Percentiles rank a stretch among this genome's conserved stretches.
These are phyloP conservation scores for Nephrotoma guestfalica DNA, from an alignment of 2,888 invertebrate species.

Conservation along the genomic window DNA sequence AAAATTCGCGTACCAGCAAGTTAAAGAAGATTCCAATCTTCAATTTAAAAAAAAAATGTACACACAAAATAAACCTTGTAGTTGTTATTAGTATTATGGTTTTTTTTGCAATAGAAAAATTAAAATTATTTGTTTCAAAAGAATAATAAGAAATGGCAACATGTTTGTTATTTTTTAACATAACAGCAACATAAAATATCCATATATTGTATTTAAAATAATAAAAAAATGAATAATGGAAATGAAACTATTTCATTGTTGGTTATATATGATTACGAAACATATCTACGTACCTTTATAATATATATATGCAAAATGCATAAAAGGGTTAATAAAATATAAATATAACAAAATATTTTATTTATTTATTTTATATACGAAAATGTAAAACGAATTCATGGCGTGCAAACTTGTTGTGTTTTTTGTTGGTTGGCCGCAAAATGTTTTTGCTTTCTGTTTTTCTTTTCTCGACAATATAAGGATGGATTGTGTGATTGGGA, in stretches of 20 bases:
- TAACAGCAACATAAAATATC: not conserved
- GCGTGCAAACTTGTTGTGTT: not conserved
- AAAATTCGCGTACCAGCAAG: not conserved
- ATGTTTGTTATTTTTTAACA: not conserved
- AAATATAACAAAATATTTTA: not conserved
- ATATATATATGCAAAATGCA: not conserved
- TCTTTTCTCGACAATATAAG: not conserved
- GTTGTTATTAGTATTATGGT: not conserved
- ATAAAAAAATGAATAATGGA: not conserved
- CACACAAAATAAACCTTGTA: not conserved
- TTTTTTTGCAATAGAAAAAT: not conserved
- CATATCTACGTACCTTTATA: not conserved
- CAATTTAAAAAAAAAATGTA: not conserved
- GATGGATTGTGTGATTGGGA: not conserved
- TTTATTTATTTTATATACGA: conserved; percentile 6
- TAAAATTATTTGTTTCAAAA: not conserved
- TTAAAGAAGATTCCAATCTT: not conserved
- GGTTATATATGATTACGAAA: not conserved
- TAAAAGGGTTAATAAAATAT: not conserved
- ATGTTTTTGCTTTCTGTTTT: not conserved
- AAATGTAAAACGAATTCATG: conserved; percentile 13
- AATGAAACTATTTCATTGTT: not conserved
- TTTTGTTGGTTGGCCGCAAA: not conserved
- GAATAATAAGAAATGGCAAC: not conserved
- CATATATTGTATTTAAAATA: not conserved